Conservation (phyloP, 2,797 vertebrate species). For the Leuciscus waleckii region DNA sequence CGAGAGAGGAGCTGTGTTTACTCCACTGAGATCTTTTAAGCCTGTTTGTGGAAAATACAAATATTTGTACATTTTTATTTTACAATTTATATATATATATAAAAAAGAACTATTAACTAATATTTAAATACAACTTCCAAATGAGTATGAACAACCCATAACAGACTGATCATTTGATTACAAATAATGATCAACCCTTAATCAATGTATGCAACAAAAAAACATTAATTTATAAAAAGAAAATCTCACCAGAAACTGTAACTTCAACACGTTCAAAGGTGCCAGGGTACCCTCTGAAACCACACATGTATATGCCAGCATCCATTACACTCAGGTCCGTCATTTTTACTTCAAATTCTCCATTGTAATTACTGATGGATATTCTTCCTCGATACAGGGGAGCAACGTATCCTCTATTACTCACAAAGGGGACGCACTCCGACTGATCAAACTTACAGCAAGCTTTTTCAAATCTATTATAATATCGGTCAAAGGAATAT, state of each 20-base stretch:
- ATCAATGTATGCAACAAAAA: background rate
- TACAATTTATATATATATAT: too few species aligned
- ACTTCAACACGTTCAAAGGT: conserved; percentile 68
- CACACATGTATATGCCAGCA: conserved; percentile 75
- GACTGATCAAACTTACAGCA: conserved; percentile 71
- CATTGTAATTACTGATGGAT: conserved; percentile 52
- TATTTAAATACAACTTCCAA: too few species aligned
- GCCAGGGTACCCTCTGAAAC: conserved; percentile 42
- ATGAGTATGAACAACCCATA: background rate
- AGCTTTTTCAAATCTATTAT: conserved; percentile 64
- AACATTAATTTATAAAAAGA: background rate
- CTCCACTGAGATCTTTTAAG: background rate
- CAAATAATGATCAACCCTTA: background rate
- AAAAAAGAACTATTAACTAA: too few species aligned
- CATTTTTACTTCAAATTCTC: conserved; percentile 72
- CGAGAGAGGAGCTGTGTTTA: background rate
- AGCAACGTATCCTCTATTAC: conserved; percentile 65
- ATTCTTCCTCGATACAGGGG: conserved; percentile 69
- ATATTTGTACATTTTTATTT: too few species aligned
- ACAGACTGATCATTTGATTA: background rate
- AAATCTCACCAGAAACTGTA: conserved; percentile 69
- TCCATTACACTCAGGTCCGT: conserved; percentile 64
- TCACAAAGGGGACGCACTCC: conserved; percentile 65
- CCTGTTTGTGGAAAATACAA: background rate
- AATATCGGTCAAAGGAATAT: conserved; percentile 65